Conservation (phyloP, 2,888 invertebrate species). For the Tethea ocularis region DNA sequence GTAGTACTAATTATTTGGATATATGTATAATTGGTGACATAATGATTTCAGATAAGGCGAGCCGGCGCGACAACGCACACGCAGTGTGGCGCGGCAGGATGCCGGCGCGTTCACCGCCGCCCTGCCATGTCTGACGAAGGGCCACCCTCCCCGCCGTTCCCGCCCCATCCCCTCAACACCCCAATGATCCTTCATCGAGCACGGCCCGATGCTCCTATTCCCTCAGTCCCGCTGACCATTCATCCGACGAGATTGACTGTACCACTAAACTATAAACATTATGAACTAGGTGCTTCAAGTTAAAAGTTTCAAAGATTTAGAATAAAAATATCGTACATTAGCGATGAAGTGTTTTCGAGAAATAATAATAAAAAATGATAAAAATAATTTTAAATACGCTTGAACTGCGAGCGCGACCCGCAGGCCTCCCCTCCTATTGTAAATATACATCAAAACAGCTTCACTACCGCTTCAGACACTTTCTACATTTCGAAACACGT, state of each 20-base stretch:
- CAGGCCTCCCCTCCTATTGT: conserved; percentile 57
- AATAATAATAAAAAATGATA: conserved; percentile 41
- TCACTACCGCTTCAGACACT: conserved; percentile 71
- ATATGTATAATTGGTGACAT: too few relatives aligned
- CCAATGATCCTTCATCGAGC: conserved; percentile 33
- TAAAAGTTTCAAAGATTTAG: conserved; percentile 42
- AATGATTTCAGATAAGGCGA: conserved; percentile 68
- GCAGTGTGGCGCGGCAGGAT: conserved; percentile 69
- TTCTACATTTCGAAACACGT: conserved; percentile 71
- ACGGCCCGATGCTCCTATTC: not conserved
- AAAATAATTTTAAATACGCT: conserved; percentile 64
- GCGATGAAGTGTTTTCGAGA: conserved; percentile 46
- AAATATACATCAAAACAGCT: conserved; percentile 69
- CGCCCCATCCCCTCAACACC: conserved; percentile 35
- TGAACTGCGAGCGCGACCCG: conserved; percentile 56
- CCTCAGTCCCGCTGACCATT: conserved; percentile 17
- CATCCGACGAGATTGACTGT: conserved; percentile 30
- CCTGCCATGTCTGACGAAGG: conserved; percentile 65
- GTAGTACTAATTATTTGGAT: too few relatives aligned
- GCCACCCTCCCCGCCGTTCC: conserved; percentile 35
- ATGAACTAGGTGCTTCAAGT: conserved; percentile 46
- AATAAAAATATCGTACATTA: conserved; percentile 37
- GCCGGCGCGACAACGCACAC: conserved; percentile 52
- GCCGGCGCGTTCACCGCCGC: conserved; percentile 69
- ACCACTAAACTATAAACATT: conserved; percentile 38